phyloP scores from a whole-genome alignment of 1,140 invertebrate species.

The Heliconius nattereri region DNA sequence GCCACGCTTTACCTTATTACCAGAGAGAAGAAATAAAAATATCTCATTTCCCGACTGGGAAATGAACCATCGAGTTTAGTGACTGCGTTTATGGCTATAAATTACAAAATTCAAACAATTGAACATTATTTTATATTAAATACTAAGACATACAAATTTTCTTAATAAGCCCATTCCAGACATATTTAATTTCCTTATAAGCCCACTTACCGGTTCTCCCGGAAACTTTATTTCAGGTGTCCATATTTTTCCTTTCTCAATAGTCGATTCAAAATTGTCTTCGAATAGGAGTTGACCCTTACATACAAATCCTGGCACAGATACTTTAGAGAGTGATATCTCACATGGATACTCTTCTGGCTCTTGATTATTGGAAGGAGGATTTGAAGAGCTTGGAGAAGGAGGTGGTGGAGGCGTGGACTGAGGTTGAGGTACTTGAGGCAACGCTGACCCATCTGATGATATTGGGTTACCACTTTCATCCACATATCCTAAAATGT shows the following conservation, averaged over 20 bases:
- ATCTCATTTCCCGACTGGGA: no score
- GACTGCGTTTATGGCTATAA: no score
- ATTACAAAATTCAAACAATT: no score
- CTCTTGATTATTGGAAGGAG: neutral
- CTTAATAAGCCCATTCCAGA: no score
- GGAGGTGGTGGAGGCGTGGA: neutral
- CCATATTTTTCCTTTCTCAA: constrained; percentile 71
- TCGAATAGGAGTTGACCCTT: constrained; percentile 80
- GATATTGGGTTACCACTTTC: constrained; percentile 51
- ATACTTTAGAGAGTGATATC: constrained; percentile 56
- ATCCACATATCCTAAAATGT: constrained; percentile 49
- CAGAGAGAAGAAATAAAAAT: no score
- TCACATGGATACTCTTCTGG: constrained; percentile 49
- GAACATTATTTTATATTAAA: no score
- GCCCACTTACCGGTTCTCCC: constrained; percentile 59
- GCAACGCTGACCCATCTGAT: constrained; percentile 8
- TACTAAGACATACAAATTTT: no score
- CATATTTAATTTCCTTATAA: no score
- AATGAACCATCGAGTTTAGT: no score
- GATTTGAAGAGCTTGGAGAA: neutral
- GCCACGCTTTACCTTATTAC: no score
- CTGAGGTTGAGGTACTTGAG: neutral
- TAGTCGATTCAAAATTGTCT: constrained; percentile 75
- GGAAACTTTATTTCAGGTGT: constrained; percentile 77
- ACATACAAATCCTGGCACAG: constrained; percentile 72